phyloP scores from a whole-genome alignment of 2,888 invertebrate species.

The Pseudococcus longispinus region DNA sequence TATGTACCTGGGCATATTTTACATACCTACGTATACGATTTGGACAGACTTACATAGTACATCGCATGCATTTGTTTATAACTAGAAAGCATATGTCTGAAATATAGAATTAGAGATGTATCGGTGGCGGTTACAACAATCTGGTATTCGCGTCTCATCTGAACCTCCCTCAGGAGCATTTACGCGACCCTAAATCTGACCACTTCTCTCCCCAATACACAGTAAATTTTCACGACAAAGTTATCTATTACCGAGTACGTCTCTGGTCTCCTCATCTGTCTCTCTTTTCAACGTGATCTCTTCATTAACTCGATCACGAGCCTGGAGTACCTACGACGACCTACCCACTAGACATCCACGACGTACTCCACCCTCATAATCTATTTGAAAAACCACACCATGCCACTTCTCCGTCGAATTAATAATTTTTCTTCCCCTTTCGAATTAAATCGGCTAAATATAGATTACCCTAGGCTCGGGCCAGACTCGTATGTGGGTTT shows the following conservation, averaged over 20 bases:
- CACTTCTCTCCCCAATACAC: background rate
- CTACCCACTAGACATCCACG: background rate
- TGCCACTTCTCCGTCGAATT: background rate
- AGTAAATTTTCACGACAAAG: background rate
- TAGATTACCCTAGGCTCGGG: background rate
- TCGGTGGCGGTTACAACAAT: background rate
- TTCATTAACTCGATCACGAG: conserved; percentile 31
- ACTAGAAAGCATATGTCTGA: background rate
- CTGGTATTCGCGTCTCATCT: background rate
- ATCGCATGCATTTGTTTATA: background rate
- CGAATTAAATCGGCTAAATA: conserved; percentile 29
- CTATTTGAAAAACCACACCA: background rate
- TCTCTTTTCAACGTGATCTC: conserved; percentile 21
- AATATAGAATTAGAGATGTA: background rate
- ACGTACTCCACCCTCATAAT: conserved; percentile 3
- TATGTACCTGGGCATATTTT: background rate
- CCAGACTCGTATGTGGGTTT: background rate
- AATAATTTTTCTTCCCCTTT: background rate
- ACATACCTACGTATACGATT: background rate
- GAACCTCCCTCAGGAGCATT: background rate
- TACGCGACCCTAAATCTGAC: background rate
- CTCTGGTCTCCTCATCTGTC: background rate
- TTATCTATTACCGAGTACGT: background rate
- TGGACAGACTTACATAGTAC: background rate
- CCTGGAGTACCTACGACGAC: background rate